Conservation (phyloP, 1,140 invertebrate genomes). For the Spodoptera frugiperda region DNA sequence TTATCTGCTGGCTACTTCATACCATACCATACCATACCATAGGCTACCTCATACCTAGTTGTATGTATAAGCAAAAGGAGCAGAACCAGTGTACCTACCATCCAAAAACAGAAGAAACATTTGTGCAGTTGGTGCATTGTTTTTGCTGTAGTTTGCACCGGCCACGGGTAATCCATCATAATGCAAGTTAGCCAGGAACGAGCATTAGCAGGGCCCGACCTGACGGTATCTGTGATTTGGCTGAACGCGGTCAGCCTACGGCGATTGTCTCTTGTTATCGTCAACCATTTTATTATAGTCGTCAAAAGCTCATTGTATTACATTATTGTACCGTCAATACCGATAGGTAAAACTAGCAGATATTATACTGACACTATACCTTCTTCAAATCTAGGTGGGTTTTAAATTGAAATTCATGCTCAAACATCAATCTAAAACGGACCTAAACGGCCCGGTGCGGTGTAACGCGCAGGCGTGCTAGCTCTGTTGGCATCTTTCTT, state of each 20-base stretch:
- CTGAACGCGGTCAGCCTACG: conserved; percentile 20
- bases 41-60: too few species aligned
- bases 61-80: too few species aligned
- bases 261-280: conserved; percentile 46
- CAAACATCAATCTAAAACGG: too few species aligned
- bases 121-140: conserved; percentile 39
- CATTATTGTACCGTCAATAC: too few species aligned
- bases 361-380: too few species aligned
- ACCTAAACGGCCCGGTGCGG: background rate
- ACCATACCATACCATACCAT: too few species aligned
- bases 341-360: too few species aligned
- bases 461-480: background rate
- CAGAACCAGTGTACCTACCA: too few species aligned
- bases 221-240: conserved; percentile 44
- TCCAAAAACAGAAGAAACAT: too few species aligned
- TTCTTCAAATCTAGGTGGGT: too few species aligned
- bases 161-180: conserved; percentile 61
- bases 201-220: conserved; percentile 20
- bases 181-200: conserved; percentile 47
- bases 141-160: conserved; percentile 54
- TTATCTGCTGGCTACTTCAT: too few species aligned
- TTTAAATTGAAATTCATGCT: too few species aligned
- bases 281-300: conserved; percentile 32
- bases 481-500: conserved; percentile 11
- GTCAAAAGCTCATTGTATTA: background rate